phyloP scores from a whole-genome alignment of 2,113 vertebrate genomes.

The Ciconia stormi region DNA sequence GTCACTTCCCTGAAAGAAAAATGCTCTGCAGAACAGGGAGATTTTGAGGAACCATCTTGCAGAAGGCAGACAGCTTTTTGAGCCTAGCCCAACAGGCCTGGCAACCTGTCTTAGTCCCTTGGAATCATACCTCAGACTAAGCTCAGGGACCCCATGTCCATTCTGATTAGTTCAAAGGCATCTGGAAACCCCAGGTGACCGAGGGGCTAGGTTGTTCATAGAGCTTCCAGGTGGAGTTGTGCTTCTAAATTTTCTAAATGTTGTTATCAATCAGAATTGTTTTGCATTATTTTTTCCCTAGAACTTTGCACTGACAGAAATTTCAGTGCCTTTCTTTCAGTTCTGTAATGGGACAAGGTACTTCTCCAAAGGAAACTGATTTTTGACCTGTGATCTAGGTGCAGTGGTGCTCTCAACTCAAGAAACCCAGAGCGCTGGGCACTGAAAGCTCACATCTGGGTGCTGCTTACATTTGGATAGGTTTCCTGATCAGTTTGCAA shows the following conservation, averaged over 20 bases:
- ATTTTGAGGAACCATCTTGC: background rate
- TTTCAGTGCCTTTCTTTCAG: background rate
- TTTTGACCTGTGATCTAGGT: background rate
- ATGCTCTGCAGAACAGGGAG: background rate
- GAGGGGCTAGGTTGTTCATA: background rate
- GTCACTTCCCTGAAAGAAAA: background rate
- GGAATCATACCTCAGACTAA: background rate
- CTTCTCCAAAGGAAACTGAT: background rate
- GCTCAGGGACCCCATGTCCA: background rate
- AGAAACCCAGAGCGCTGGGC: background rate
- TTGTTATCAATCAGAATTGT: background rate
- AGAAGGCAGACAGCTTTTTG: background rate
- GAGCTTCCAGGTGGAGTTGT: background rate
- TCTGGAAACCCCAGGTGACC: background rate
- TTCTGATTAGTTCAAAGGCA: background rate
- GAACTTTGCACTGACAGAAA: background rate
- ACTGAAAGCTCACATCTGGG: background rate
- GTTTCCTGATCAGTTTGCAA: background rate
- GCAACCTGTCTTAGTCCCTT: background rate
- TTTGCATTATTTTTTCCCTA: background rate
- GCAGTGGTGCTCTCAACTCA: background rate
- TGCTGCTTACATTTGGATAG: background rate
- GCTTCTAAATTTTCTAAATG: background rate
- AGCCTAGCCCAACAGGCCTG: background rate
- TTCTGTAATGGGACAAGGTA: background rate